phyloP scores from a whole-genome alignment of 2,888 invertebrate genomes.

The Lochmaea capreae region DNA sequence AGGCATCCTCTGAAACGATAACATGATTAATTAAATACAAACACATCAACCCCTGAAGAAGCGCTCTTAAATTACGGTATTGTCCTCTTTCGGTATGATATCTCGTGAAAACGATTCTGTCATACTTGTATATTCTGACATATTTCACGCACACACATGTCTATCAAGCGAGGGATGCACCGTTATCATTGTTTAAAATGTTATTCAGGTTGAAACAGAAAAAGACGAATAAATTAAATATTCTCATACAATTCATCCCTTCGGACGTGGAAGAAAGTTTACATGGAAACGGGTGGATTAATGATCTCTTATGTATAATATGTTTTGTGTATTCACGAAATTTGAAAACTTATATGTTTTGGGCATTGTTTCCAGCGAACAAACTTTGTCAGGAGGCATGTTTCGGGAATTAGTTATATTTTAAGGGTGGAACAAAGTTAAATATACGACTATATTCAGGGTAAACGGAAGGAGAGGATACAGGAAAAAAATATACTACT shows the following conservation, averaged over 20 bases:
- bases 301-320: no score
- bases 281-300: not conserved
- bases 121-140: conserved; percentile 11
- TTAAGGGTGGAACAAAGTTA: no score
- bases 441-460: no score
- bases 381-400: no score
- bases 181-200: not conserved
- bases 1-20: not conserved
- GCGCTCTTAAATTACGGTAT: conserved; percentile 7
- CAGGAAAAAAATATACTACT: no score
- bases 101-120: conserved; percentile 11
- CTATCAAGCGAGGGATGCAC: not conserved
- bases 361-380: no score
- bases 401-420: no score
- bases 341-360: no score
- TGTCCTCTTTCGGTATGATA: conserved; percentile 1
- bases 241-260: not conserved
- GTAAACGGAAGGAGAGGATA: no score
- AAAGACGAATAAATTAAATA: not conserved
- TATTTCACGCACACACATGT: conserved; percentile 16
- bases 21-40: conserved; percentile 2
- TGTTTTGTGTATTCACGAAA: no score
- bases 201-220: not conserved
- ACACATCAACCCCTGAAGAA: not conserved
- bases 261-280: not conserved